phyloP scores from a whole-genome alignment of 2,888 invertebrate species.

The Drosophila emarginata region DNA sequence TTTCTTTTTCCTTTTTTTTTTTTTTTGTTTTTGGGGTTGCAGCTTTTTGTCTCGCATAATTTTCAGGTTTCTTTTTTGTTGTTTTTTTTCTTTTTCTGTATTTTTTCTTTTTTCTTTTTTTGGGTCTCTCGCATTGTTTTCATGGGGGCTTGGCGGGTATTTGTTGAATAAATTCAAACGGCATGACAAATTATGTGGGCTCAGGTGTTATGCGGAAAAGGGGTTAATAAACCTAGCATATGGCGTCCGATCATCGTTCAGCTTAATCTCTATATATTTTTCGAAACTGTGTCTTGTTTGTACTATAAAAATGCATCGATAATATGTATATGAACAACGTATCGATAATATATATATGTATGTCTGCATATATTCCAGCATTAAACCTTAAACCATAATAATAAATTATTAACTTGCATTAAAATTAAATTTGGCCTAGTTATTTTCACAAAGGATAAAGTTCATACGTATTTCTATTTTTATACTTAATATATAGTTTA shows the following conservation, averaged over 20 bases:
- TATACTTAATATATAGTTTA: no score
- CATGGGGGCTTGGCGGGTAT: slow-evolving; percentile 66
- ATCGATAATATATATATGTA: background rate
- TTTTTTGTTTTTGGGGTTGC: slow-evolving; percentile 58
- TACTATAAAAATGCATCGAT: background rate
- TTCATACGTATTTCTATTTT: no score
- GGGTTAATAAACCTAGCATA: slow-evolving; percentile 74
- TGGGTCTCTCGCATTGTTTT: slow-evolving; percentile 30
- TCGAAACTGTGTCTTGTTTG: background rate
- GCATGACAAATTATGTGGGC: slow-evolving; percentile 80
- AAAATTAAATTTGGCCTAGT: no score
- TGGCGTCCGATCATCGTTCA: slow-evolving; percentile 37
- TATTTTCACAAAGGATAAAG: no score
- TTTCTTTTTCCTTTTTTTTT: slow-evolving; percentile 5
- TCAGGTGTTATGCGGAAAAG: slow-evolving; percentile 76
- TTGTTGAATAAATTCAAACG: slow-evolving; percentile 71
- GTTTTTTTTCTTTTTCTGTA: slow-evolving; percentile 15
- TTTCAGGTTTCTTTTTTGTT: slow-evolving; percentile 10
- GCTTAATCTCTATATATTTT: slow-evolving; percentile 7
- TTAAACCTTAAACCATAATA: background rate
- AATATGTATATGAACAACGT: no score
- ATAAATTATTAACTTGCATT: background rate
- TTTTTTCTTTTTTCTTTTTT: slow-evolving; percentile 22
- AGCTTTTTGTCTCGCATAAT: slow-evolving; percentile 46
- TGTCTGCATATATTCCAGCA: background rate